Conservation (phyloP, 1,140 invertebrate genomes). For the Drosophila pseudoananassae region DNA sequence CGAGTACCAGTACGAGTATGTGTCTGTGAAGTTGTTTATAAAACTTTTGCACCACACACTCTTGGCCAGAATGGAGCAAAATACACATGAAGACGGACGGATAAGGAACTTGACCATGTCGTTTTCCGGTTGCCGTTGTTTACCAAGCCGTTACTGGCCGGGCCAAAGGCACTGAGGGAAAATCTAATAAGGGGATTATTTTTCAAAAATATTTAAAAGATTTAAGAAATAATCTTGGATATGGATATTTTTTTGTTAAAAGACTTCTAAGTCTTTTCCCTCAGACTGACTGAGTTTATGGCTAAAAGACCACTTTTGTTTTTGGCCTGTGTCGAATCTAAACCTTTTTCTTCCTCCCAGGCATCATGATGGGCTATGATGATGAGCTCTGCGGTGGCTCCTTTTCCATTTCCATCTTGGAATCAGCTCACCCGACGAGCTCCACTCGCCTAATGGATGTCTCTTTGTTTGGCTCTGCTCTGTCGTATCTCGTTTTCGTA, state of each 20-base stretch:
- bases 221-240: too few species aligned
- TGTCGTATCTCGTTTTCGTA: constrained; percentile 74
- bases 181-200: not conserved
- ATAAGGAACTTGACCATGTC: constrained; percentile 74
- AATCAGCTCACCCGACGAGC: constrained; percentile 12
- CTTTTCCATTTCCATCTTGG: constrained; percentile 42
- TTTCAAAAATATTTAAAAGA: not conserved
- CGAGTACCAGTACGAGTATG: constrained; percentile 14
- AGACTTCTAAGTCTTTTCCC: too few species aligned
- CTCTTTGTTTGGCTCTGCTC: constrained; percentile 55
- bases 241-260: too few species aligned
- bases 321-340: not conserved
- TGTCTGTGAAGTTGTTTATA: constrained; percentile 71
- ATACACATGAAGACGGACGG: constrained; percentile 31
- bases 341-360: not conserved
- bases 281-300: too few species aligned
- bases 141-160: constrained; percentile 69
- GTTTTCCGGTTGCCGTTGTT: constrained; percentile 64
- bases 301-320: not conserved
- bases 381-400: constrained; percentile 24
- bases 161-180: constrained; percentile 6
- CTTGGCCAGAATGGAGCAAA: constrained; percentile 27
- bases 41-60: constrained; percentile 65
- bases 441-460: constrained; percentile 64
- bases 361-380: constrained; percentile 24